A percentile compares a stretch with the other conserved stretches of the same genome.
These are phyloP conservation scores for Drosophila nr. perissopoda DNA, from an alignment of 2,888 invertebrate species.

Conservation along the genomic window DNA sequence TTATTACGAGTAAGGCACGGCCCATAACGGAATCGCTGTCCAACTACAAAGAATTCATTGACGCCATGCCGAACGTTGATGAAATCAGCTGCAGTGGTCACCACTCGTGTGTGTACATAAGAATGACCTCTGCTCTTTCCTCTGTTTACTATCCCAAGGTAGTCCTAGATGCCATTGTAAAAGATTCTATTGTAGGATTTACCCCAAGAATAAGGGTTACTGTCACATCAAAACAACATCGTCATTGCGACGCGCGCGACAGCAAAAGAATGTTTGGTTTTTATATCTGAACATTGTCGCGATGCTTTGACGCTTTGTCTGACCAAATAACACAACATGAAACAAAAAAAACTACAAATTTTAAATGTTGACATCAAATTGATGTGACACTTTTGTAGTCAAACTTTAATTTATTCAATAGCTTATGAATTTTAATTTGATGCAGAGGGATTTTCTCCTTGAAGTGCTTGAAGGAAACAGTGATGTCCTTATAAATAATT, in stretches of 20 bases:
- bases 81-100: constrained; percentile 37
- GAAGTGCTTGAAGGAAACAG: too few relatives aligned
- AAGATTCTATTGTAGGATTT: constrained; percentile 6
- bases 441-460: not conserved
- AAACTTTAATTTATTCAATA: not conserved
- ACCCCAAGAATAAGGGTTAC: constrained; percentile 61
- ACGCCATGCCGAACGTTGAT: constrained; percentile 48
- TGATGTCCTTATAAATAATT: not conserved
- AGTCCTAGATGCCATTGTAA: constrained; percentile 26
- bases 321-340: not conserved
- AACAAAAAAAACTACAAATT: not conserved
- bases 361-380: not conserved
- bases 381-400: not conserved
- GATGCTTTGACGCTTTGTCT: not conserved
- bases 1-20: constrained; percentile 35
- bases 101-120: constrained; percentile 11
- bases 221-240: constrained; percentile 37
- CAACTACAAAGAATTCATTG: constrained; percentile 46
- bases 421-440: not conserved
- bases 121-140: constrained; percentile 50
- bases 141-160: constrained; percentile 38
- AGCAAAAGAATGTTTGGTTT: constrained; percentile 31
- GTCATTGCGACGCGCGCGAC: constrained; percentile 19
- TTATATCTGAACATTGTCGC: not conserved
- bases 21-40: constrained; percentile 56